phyloP scores from a whole-genome alignment of 2,797 vertebrate species.

The Remorina albescens region DNA sequence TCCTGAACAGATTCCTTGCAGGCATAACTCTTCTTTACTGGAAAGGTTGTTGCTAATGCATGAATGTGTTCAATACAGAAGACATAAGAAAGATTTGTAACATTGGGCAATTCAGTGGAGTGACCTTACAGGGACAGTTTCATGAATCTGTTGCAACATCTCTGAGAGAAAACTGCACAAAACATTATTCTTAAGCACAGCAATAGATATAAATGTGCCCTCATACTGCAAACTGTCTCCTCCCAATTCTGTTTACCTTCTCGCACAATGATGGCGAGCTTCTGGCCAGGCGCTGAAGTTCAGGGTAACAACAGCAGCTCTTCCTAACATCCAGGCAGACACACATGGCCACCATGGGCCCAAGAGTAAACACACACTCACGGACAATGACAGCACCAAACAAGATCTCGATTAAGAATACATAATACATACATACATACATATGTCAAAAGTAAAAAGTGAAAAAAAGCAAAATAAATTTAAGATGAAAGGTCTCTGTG shows the following conservation, averaged over 20 bases:
- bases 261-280: background rate
- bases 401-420: constrained; percentile 3
- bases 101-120: background rate
- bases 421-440: background rate
- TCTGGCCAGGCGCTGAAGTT: background rate
- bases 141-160: background rate
- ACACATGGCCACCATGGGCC: constrained; percentile 30
- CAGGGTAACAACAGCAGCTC: constrained; percentile 11
- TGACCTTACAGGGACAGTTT: no score
- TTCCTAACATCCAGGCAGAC: constrained; percentile 9
- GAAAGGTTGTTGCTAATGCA: constrained; percentile 31
- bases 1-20: constrained; percentile 54
- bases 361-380: constrained; percentile 40
- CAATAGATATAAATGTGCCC: background rate
- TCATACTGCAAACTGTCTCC: background rate
- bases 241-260: constrained; percentile 2
- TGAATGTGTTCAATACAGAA: constrained; percentile 2
- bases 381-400: constrained; percentile 25
- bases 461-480: background rate
- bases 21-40: constrained; percentile 31
- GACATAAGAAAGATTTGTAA: background rate
- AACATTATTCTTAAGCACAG: constrained; percentile 1
- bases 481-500: background rate
- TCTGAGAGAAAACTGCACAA: background rate
- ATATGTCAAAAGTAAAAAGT: background rate